These are phyloP conservation scores for Chrysaora quinquecirrha DNA, from an alignment of 30 jellyfish, hydroid and myxozoan species.

Conservation along the genomic window DNA sequence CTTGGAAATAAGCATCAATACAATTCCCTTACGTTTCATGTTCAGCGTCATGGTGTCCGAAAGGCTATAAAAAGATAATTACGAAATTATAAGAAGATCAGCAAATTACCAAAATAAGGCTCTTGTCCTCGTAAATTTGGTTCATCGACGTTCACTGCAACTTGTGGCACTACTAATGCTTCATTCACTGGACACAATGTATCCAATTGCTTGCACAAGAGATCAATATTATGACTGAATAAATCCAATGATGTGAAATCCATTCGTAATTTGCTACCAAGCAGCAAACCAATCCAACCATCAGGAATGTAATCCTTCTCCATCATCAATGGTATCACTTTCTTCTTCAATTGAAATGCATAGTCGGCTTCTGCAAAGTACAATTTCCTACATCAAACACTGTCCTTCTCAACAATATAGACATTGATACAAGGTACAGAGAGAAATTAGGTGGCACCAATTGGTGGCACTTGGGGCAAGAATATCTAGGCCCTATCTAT, in stretches of 20 bases:
- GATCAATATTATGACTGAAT: neutral
- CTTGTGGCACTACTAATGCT: neutral
- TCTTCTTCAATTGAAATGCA: constrained; percentile 6
- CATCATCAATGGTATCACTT: neutral
- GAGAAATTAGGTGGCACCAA: too few species aligned
- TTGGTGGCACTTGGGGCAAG: too few species aligned
- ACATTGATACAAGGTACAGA: too few species aligned
- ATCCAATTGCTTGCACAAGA: neutral
- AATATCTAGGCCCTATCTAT: too few species aligned
- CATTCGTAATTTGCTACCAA: neutral
- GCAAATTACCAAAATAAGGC: neutral
- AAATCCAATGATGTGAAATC: neutral
- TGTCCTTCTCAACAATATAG: too few species aligned
- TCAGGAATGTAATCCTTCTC: constrained; percentile 10
- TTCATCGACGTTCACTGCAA: neutral
- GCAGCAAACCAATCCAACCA: constrained; percentile 7
- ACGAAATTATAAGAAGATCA: too few species aligned
- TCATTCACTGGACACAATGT: neutral
- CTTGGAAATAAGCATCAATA: too few species aligned
- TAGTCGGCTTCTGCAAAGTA: constrained; percentile 8
- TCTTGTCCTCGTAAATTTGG: neutral
- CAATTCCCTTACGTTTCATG: too few species aligned
- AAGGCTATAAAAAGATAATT: too few species aligned
- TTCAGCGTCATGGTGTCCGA: too few species aligned
- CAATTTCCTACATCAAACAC: too few species aligned